Evolutionary conservation across 2,888 invertebrate species (phyloP).

Genomic region (Torymus auratus): DNA sequence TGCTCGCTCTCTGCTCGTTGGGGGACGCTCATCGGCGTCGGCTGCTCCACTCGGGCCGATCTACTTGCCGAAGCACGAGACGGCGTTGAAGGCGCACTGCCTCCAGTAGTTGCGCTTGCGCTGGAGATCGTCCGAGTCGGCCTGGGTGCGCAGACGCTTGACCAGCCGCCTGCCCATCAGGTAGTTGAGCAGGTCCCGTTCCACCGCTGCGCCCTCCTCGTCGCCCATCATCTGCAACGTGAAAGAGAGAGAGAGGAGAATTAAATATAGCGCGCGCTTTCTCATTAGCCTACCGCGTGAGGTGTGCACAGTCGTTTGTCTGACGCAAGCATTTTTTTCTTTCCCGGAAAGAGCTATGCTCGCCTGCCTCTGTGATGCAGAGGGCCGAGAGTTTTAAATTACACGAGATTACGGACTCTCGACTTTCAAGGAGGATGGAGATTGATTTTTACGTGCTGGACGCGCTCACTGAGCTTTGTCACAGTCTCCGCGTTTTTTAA

Average conservation of each 20-base stretch:
- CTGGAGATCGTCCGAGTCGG: constrained; percentile 77
- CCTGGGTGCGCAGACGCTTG: constrained; percentile 76
- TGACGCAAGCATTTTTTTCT: no score
- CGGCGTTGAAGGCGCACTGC: constrained; percentile 80
- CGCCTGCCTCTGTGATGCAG: background rate
- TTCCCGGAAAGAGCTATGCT: background rate
- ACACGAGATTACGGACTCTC: constrained; percentile 20
- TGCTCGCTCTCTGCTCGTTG: background rate
- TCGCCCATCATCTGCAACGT: constrained; percentile 48
- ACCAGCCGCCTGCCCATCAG: constrained; percentile 78
- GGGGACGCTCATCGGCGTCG: background rate
- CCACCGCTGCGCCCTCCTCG: constrained; percentile 74
- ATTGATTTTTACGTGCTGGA: no score
- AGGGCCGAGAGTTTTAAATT: background rate
- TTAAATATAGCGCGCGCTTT: background rate
- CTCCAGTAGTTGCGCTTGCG: constrained; percentile 80
- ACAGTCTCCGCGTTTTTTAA: no score
- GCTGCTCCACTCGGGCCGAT: constrained; percentile 11
- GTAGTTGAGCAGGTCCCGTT: constrained; percentile 78
- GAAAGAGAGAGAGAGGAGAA: background rate
- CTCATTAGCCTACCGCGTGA: no score
- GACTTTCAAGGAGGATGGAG: background rate
- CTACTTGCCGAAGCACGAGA: constrained; percentile 79
- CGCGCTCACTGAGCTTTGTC: no score
- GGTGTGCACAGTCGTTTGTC: no score